These are phyloP conservation scores for Empidonax traillii DNA, from an alignment of 2,113 vertebrate genomes.

Conservation along the genomic window DNA sequence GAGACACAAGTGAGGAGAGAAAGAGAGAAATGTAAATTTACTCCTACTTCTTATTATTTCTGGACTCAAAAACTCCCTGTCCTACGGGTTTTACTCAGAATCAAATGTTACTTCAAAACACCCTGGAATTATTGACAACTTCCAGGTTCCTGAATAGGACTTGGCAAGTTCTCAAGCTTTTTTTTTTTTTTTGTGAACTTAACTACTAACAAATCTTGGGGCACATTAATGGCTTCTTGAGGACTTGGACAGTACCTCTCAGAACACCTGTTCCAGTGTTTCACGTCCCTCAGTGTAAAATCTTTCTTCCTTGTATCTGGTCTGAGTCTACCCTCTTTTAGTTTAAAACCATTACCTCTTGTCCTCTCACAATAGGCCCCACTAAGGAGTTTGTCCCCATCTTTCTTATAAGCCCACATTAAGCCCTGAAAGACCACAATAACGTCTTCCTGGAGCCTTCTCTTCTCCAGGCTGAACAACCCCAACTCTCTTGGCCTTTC, in stretches of 20 bases:
- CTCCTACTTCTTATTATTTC: not conserved
- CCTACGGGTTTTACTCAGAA: not conserved
- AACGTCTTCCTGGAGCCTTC: not conserved
- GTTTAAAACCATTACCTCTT: not conserved
- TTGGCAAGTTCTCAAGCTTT: not conserved
- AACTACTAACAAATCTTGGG: not conserved
- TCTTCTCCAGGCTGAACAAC: not conserved
- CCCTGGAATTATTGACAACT: not conserved
- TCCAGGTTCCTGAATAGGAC: not conserved
- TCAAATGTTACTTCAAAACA: not conserved
- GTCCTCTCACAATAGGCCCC: not conserved
- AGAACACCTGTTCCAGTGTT: not conserved
- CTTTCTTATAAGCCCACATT: not conserved
- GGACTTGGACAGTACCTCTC: not conserved
- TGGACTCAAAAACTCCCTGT: not conserved
- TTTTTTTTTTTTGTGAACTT: not conserved
- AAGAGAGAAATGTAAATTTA: conserved; percentile 1
- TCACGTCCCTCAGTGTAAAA: not conserved
- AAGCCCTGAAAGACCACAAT: not conserved
- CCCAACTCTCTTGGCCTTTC: not conserved
- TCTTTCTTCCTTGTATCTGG: not conserved
- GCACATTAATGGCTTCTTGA: not conserved
- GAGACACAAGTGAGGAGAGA: conserved; percentile 26
- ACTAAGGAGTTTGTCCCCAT: not conserved
- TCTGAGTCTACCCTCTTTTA: not conserved